Percentiles rank a stretch among this genome's conserved stretches.
phyloP scores from a whole-genome alignment of 2,888 invertebrate species.

The Monochamus alternatus region DNA sequence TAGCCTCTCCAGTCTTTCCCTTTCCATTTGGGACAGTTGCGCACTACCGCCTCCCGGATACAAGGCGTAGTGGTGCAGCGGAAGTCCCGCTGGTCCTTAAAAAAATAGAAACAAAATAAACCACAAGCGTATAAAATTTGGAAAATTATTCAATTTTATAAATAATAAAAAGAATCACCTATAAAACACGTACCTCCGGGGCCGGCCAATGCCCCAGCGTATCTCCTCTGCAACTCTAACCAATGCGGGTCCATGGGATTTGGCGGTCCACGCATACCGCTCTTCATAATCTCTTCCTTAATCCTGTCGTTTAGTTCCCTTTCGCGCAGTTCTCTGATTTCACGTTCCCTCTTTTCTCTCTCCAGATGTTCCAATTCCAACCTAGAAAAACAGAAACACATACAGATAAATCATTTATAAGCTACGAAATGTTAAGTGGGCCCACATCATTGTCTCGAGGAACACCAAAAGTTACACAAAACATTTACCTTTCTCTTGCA shows the following conservation, averaged over 20 bases:
- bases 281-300: slow-evolving; percentile 91
- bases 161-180: slow-evolving; percentile 5
- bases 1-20: slow-evolving; percentile 88
- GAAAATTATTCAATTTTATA: neutral
- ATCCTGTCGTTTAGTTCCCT: slow-evolving; percentile 87
- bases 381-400: slow-evolving; percentile 31
- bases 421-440: neutral
- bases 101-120: neutral
- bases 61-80: slow-evolving; percentile 81
- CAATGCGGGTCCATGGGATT: slow-evolving; percentile 80
- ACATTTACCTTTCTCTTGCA: slow-evolving; percentile 71
- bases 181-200: slow-evolving; percentile 60
- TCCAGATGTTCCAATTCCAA: slow-evolving; percentile 80
- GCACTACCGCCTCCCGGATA: slow-evolving; percentile 82
- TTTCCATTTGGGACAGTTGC: slow-evolving; percentile 84
- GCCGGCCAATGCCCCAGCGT: slow-evolving; percentile 70
- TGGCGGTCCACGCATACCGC: slow-evolving; percentile 69
- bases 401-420: neutral
- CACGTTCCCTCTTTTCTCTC: slow-evolving; percentile 81
- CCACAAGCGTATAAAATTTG: neutral
- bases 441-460: neutral
- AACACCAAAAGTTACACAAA: neutral
- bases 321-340: slow-evolving; percentile 86
- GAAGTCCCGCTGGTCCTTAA: slow-evolving; percentile 70
- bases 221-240: slow-evolving; percentile 91